phyloP scores from a whole-genome alignment of 1,140 invertebrate genomes.

The Drosophila varians region DNA sequence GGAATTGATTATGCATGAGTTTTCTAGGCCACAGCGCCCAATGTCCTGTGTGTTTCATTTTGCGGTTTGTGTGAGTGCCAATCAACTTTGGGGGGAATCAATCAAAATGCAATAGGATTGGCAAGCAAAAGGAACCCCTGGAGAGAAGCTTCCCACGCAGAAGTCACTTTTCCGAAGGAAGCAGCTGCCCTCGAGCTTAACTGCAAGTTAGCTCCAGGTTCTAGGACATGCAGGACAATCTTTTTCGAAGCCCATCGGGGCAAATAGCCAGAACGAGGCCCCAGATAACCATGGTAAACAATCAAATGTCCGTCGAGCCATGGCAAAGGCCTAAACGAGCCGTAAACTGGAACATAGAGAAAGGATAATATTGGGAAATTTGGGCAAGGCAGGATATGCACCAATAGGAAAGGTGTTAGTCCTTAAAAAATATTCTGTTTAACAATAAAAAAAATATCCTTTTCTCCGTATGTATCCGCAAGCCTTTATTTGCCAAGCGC shows the following conservation, averaged over 20 bases:
- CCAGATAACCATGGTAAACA: slow-evolving; percentile 44
- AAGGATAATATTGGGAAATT: neutral
- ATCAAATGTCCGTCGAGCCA: slow-evolving; percentile 40
- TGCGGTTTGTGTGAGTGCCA: slow-evolving; percentile 46
- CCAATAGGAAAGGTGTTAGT: too few species aligned
- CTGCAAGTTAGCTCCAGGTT: slow-evolving; percentile 6
- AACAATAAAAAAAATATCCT: too few species aligned
- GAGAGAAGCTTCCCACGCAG: slow-evolving; percentile 9
- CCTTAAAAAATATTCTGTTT: neutral
- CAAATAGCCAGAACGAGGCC: slow-evolving; percentile 30
- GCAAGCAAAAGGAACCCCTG: slow-evolving; percentile 42
- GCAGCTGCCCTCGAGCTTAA: slow-evolving; percentile 16
- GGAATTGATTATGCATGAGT: slow-evolving; percentile 70
- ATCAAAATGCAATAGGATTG: slow-evolving; percentile 76
- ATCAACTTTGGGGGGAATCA: slow-evolving; percentile 64
- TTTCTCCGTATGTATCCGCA: slow-evolving; percentile 4
- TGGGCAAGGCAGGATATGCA: too few species aligned
- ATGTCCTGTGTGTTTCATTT: slow-evolving; percentile 3
- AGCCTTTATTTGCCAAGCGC: slow-evolving; percentile 55
- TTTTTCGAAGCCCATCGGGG: slow-evolving; percentile 39
- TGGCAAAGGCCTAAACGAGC: slow-evolving; percentile 21
- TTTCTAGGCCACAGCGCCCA: neutral
- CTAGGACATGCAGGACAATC: slow-evolving; percentile 7
- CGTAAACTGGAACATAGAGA: neutral
- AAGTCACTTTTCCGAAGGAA: slow-evolving; percentile 21